Conservation (phyloP, 2,797 vertebrate genomes). For the Anguilla marmorata region DNA sequence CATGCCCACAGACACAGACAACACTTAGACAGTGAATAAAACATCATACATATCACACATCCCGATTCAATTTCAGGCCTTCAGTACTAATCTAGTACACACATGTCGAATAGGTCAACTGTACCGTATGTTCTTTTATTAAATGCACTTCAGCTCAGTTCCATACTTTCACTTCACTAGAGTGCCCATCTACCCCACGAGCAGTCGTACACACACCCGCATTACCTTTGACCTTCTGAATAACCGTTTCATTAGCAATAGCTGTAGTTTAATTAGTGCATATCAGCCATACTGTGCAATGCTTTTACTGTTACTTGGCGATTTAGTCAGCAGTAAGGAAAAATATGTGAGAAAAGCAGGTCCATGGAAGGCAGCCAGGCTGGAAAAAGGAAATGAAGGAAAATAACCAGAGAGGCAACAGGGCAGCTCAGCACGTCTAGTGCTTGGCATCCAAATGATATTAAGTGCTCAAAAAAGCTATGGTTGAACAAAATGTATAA, state of each 20-base stretch:
- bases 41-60: background rate
- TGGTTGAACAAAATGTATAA: background rate
- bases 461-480: background rate
- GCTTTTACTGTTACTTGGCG: background rate
- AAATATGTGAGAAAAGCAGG: background rate
- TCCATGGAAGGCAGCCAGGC: background rate
- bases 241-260: background rate
- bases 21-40: background rate
- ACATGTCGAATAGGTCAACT: background rate
- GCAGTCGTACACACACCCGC: background rate
- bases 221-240: background rate
- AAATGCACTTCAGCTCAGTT: background rate
- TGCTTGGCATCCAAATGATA: background rate
- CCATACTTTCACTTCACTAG: background rate
- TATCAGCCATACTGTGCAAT: background rate
- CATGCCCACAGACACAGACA: background rate
- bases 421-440: background rate
- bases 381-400: background rate
- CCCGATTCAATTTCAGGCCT: background rate
- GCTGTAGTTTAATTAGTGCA: background rate
- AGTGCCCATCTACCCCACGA: background rate
- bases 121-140: background rate
- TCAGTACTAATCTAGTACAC: conserved; percentile 18
- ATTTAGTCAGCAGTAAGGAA: background rate
- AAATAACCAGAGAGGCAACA: background rate